A percentile compares a stretch with the other conserved stretches of the same genome.
Evolutionary conservation across 2,888 invertebrate genomes (phyloP).

Genomic region (Cosmorhoe ocellata): DNA sequence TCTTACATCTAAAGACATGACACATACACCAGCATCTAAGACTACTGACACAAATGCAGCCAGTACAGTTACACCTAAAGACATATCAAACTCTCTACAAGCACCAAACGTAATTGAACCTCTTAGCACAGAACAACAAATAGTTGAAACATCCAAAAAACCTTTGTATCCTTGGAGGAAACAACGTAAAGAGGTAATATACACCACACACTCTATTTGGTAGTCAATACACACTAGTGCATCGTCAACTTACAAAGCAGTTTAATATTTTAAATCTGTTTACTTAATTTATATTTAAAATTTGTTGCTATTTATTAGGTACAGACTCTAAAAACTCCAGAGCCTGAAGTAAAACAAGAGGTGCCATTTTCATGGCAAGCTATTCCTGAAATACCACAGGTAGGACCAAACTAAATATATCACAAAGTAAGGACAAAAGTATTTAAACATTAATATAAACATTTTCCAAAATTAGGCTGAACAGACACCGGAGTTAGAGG

Average conservation of each 20-base stretch:
- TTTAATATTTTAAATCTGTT: not conserved
- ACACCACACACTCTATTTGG: conserved; percentile 25
- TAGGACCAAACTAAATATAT: conserved; percentile 38
- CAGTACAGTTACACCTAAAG: not conserved
- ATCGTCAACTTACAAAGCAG: conserved; percentile 10
- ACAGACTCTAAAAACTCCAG: conserved; percentile 54
- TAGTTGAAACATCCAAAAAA: conserved; percentile 39
- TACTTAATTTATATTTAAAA: not conserved
- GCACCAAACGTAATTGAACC: not conserved
- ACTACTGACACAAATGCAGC: not conserved
- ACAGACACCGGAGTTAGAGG: conserved; percentile 73
- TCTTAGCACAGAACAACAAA: conserved; percentile 12
- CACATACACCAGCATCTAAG: not conserved
- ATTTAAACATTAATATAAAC: conserved; percentile 10
- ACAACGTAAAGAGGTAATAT: conserved; percentile 34
- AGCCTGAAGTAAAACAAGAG: conserved; percentile 57
- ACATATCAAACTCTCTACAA: not conserved
- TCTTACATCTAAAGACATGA: too few species aligned
- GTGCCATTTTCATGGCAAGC: conserved; percentile 73
- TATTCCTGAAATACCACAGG: conserved; percentile 78
- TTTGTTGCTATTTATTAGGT: conserved; percentile 48
- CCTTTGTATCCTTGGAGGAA: conserved; percentile 50
- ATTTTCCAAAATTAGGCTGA: conserved; percentile 61
- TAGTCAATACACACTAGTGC: conserved; percentile 7
- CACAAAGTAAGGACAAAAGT: conserved; percentile 1